Conservation (phyloP, 2,888 invertebrate genomes). For the Agrilus mali region DNA sequence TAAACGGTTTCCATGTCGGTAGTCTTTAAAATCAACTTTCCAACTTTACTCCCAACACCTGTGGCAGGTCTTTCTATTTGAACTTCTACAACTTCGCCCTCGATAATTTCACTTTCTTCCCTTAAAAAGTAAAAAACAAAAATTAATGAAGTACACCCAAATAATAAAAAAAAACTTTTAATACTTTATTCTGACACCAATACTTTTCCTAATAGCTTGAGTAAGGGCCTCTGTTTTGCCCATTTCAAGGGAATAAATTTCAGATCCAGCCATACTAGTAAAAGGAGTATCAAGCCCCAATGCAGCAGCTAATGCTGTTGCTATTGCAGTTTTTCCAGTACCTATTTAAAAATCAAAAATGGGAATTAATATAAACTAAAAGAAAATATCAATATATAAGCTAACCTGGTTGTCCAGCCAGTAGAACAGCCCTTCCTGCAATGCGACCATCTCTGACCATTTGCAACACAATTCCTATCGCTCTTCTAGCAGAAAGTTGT, state of each 20-base stretch:
- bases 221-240: slow-evolving; percentile 97
- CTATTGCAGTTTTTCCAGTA: slow-evolving; percentile 95
- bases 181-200: slow-evolving; percentile 66
- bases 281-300: slow-evolving; percentile 93
- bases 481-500: slow-evolving; percentile 79
- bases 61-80: slow-evolving; percentile 92
- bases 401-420: slow-evolving; percentile 89
- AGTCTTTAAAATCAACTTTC: slow-evolving; percentile 92
- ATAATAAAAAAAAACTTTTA: slow-evolving; percentile 3
- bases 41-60: slow-evolving; percentile 76
- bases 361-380: neutral
- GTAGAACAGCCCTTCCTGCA: slow-evolving; percentile 84
- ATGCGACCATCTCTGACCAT: slow-evolving; percentile 99
- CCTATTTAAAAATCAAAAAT: slow-evolving; percentile 14
- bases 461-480: slow-evolving; percentile 88
- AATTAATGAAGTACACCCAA: neutral
- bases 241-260: slow-evolving; percentile 98
- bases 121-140: slow-evolving; percentile 33
- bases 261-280: slow-evolving; percentile 96
- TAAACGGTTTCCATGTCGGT: slow-evolving; percentile 99
- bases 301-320: slow-evolving; percentile 91
- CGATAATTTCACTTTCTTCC: slow-evolving; percentile 97
- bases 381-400: neutral
- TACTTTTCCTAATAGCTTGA: slow-evolving; percentile 92
- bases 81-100: slow-evolving; percentile 97